A percentile compares a stretch with the other conserved stretches of the same genome.
Conservation (phyloP, 2,888 invertebrate species). For the Cacoxenus indagator region DNA sequence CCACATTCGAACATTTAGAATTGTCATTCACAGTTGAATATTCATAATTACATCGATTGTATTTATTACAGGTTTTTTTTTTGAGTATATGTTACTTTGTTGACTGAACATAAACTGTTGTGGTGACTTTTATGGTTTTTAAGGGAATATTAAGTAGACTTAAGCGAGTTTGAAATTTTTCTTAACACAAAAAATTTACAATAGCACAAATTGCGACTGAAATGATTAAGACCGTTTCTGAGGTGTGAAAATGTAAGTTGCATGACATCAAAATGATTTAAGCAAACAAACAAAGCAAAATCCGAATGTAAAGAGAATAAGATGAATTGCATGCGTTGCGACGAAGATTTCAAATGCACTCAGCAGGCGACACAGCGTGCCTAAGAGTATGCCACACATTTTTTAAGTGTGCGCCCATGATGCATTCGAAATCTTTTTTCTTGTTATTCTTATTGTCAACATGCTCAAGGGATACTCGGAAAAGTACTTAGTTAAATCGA, state of each 20-base stretch:
- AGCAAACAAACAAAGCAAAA: background rate
- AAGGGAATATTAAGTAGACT: background rate
- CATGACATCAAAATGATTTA: background rate
- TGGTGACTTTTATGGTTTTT: background rate
- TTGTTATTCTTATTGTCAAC: background rate
- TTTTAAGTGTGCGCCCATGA: background rate
- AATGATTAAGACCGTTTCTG: background rate
- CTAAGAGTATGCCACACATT: constrained; percentile 9
- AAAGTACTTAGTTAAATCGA: background rate
- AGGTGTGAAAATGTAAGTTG: background rate
- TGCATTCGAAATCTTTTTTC: background rate
- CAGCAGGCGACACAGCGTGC: background rate
- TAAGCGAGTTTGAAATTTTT: background rate
- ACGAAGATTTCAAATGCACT: background rate
- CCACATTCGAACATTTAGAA: constrained; percentile 33
- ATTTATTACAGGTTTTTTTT: background rate
- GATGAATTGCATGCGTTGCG: background rate
- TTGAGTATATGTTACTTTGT: background rate
- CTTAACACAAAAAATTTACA: background rate
- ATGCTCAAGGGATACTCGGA: background rate
- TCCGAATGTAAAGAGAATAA: background rate
- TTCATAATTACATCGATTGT: background rate
- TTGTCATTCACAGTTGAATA: constrained; percentile 19
- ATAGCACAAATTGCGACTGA: background rate
- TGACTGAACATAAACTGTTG: background rate